Conservation (phyloP, 2,888 invertebrate genomes). For the Ochropleura plecta region DNA sequence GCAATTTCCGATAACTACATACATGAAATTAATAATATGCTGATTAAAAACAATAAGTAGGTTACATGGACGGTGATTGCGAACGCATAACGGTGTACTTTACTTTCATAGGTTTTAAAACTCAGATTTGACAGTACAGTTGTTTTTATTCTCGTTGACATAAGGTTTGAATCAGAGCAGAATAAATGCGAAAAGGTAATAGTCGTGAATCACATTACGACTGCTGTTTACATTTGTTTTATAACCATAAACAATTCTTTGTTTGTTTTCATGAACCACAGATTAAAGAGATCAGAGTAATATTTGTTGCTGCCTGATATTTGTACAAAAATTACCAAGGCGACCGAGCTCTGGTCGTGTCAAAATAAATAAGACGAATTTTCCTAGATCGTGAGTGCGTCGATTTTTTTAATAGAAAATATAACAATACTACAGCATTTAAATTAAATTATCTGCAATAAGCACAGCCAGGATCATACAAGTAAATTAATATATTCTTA, state of each 20-base stretch:
- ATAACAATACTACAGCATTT: too few species aligned
- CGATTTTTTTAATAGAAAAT: too few species aligned
- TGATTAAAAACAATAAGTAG: slow-evolving; percentile 27
- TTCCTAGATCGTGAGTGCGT: too few species aligned
- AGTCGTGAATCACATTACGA: slow-evolving; percentile 29
- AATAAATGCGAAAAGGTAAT: background rate
- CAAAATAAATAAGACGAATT: too few species aligned
- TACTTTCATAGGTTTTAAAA: background rate
- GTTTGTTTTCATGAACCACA: slow-evolving; percentile 26
- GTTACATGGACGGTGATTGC: slow-evolving; percentile 30
- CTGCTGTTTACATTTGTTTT: slow-evolving; percentile 49
- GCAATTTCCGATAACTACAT: slow-evolving; percentile 22
- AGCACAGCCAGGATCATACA: too few species aligned
- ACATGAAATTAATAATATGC: slow-evolving; percentile 25
- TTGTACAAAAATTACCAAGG: background rate
- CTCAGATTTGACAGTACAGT: background rate
- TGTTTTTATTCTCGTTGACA: background rate
- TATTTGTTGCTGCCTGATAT: background rate
- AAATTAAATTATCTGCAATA: too few species aligned
- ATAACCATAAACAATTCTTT: slow-evolving; percentile 35
- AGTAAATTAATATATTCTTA: too few species aligned
- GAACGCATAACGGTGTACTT: slow-evolving; percentile 10
- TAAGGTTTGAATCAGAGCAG: background rate
- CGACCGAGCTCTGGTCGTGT: too few species aligned
- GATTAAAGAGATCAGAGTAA: slow-evolving; percentile 20